Base-by-base conservation (phyloP, 2,888 invertebrate genomes). In the Stegophylla sp. region DNA sequence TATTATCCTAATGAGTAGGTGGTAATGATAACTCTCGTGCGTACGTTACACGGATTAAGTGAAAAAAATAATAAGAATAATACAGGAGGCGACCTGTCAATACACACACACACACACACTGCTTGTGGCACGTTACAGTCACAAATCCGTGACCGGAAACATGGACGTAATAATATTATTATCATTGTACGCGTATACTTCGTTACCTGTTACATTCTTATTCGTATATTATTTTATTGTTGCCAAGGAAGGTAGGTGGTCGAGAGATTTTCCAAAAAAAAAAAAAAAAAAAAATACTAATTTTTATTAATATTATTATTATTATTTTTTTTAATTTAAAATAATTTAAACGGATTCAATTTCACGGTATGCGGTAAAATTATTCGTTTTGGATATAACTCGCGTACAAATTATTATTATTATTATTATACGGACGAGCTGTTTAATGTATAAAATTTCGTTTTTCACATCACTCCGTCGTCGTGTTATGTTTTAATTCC, bases 91-190 rank as follows among this genome's bases (percentile, higher is more conserved):
- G 59, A 63, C 51, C 23, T 48, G 63, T 63, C 74, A 63, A 74
- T 34, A 34, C n/a, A n/a, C n/a, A n/a, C n/a, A n/a, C n/a, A n/a
- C n/a, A n/a, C n/a, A n/a, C n/a, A n/a, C n/a, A n/a, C n/a, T n/a
- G n/a, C n/a, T 74, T 73, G 63, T 48, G 34, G 48, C 34, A 17
- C 3, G 23, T 20, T 20, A 23, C 74, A 74, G 48, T 74, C 74
- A 74, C 63, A 74, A 63, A 63, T 74, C 74, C 74, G 74, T 74
- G 74, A 74, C 74, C 74, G 74, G 63, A 74, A 74, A 51, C 48
- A 63, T 23, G n/a, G 74, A 17, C 56, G 43, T 43, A 56, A 17
- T 15, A 61, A n/a, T n/a, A n/a, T n/a, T n/a, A n/a, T n/a, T 43
- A 64, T 64, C 28, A 74, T n/a, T n/a, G n/a, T 51, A 63, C 9